Evolutionary conservation across 2,797 vertebrate species (phyloP), one percentile per base, ranked within the genome.

Genomic region (Notamacropus eugenii): DNA sequence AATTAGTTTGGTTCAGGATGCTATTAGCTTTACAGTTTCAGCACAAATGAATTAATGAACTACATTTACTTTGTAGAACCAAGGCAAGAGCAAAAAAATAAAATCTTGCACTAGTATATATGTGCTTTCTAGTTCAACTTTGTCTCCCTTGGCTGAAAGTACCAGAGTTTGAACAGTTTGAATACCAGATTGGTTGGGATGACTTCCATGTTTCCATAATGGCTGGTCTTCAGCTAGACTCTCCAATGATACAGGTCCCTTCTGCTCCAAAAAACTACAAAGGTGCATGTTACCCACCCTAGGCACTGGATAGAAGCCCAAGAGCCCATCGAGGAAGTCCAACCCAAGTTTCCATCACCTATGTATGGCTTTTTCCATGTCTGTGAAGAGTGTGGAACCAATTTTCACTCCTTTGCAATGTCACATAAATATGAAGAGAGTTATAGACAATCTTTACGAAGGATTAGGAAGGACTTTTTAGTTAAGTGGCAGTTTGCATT

Each of bases 21-120:
- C 67, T 55, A 13, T n/a, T 54, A 46, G 19, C 82, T 74, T n/a
- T 46, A 82, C 55, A 92, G 92, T 87, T 96, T 96, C 67, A 11
- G 28, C 12, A 34, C 92, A 87, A 90, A n/a, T 94, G 74, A 95
- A 92, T 96, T 54, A 91, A 91, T 93, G 90, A 95, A 87, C 92
- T 62, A 19, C 46, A 29, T 90, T 16, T 31, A 82, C n/a, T 56
- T 96, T 90, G 93, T 74, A 95, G n/a, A 59, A 46, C 19, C 0
- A 0, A 54, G 50, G 55, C 55, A 92, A 74, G 50, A 93, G 29
- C 52, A 29, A 50, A 40, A 74, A 40, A 74, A 5, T 19, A n/a
- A 82, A 82, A 82, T 82, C 8, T 82, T 82, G 19, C 67, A 40
- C 22, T 82, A 40, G 19, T 74, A n/a, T 34, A 34, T 31, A n/a